A percentile compares a stretch with the other conserved stretches of the same genome.
phyloP scores from a whole-genome alignment of 2,113 vertebrate genomes.

The Narcine bancroftii region DNA sequence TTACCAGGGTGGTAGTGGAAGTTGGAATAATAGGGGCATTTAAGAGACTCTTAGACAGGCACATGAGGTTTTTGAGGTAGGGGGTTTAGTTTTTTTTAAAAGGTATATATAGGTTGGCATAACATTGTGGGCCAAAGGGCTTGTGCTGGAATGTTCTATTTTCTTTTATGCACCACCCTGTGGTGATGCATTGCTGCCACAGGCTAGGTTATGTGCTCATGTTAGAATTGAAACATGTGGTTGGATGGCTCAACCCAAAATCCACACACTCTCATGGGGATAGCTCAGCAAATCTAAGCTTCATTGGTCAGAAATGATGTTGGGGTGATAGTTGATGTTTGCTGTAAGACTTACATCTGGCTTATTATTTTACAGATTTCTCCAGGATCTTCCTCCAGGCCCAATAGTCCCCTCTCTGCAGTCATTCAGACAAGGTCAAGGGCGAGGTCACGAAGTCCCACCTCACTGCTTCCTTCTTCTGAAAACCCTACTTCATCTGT shows the following conservation, averaged over 20 bases:
- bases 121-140: no score
- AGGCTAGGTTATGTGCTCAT: neutral
- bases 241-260: neutral
- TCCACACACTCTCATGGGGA: neutral
- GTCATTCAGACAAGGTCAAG: slow-evolving; percentile 44
- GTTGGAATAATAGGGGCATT: no score
- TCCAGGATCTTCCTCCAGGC: slow-evolving; percentile 49
- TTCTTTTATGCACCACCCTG: neutral
- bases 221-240: neutral
- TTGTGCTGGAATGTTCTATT: no score
- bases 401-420: slow-evolving; percentile 52
- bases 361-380: slow-evolving; percentile 50
- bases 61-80: no score
- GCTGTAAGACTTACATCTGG: neutral
- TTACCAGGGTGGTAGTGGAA: no score
- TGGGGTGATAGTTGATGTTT: neutral
- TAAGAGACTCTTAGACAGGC: no score
- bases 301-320: neutral
- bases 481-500: slow-evolving; percentile 48
- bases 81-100: no score
- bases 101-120: no score
- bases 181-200: neutral
- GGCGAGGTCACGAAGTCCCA: slow-evolving; percentile 43
- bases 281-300: neutral
- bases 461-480: slow-evolving; percentile 38